phyloP scores from a whole-genome alignment of 2,888 invertebrate species.

The Sussaba pulchella region DNA sequence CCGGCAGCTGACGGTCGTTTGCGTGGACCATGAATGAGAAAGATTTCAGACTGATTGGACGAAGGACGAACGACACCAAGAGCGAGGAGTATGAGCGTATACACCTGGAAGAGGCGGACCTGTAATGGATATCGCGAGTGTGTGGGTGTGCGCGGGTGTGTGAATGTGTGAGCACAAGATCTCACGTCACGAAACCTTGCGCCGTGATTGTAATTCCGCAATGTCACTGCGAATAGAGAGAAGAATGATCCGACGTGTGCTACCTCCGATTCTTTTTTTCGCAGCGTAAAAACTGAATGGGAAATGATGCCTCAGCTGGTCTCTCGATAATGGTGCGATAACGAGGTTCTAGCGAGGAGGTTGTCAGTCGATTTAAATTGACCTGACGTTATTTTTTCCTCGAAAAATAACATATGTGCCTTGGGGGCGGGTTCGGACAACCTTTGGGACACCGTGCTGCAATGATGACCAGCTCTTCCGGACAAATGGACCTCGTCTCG shows the following conservation, averaged over 20 bases:
- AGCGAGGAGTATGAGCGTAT: constrained; percentile 43
- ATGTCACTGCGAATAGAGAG: constrained; percentile 67
- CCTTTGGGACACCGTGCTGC: constrained; percentile 15
- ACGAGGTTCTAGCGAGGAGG: constrained; percentile 67
- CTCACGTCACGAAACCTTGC: constrained; percentile 60
- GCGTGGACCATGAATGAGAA: constrained; percentile 68
- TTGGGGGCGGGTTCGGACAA: constrained; percentile 22
- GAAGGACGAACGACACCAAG: constrained; percentile 45
- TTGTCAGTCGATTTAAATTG: constrained; percentile 37
- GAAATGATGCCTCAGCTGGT: constrained; percentile 70
- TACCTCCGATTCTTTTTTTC: constrained; percentile 32
- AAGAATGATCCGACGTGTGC: constrained; percentile 46
- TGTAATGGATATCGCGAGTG: constrained; percentile 17
- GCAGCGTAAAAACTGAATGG: constrained; percentile 57
- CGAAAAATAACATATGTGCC: constrained; percentile 31
- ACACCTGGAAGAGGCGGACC: constrained; percentile 1
- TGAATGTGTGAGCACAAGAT: constrained; percentile 31
- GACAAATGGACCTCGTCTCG: constrained; percentile 18
- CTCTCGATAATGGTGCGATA: constrained; percentile 72
- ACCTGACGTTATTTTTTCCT: constrained; percentile 7
- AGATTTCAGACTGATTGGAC: constrained; percentile 72
- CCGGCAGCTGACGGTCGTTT: constrained; percentile 70
- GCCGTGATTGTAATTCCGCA: constrained; percentile 71
- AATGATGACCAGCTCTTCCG: not conserved
- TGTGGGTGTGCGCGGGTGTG: not conserved